Evolutionary conservation across 2,797 vertebrate species (phyloP).

Genomic region (Neosilurus hyrtlii): DNA sequence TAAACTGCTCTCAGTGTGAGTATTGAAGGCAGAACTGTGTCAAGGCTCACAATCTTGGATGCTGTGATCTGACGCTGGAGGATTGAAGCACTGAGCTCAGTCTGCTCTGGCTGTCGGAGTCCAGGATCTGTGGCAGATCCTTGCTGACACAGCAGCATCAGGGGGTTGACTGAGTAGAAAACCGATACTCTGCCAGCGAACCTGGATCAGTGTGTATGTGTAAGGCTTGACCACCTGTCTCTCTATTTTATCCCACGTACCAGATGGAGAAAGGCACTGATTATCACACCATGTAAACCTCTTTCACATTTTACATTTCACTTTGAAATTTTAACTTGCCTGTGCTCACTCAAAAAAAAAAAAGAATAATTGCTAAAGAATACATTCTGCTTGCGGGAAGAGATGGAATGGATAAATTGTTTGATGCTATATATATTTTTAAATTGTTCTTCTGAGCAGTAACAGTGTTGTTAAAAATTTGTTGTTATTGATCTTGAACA

Average conservation of each 20-base stretch:
- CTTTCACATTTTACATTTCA: conserved; percentile 23
- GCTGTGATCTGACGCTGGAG: conserved; percentile 37
- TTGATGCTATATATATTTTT: background rate
- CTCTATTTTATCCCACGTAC: conserved; percentile 46
- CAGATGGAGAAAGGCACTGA: conserved; percentile 48
- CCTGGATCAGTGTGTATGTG: conserved; percentile 27
- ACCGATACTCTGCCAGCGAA: conserved; percentile 30
- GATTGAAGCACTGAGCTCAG: conserved; percentile 40
- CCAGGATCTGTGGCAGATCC: conserved; percentile 37
- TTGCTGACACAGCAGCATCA: conserved; percentile 38
- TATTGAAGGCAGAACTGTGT: conserved; percentile 25
- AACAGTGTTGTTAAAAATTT: background rate
- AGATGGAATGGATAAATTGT: background rate
- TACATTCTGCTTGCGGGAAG: background rate
- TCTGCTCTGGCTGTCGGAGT: conserved; percentile 36
- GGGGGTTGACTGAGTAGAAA: conserved; percentile 29
- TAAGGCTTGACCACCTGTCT: conserved; percentile 57
- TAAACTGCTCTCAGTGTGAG: conserved; percentile 17
- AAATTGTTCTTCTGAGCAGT: background rate
- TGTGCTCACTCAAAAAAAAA: background rate
- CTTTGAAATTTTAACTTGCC: background rate
- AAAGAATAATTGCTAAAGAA: background rate
- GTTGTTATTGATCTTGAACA: background rate
- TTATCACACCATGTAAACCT: conserved; percentile 18
- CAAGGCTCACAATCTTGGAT: conserved; percentile 16